These are phyloP conservation scores for Danionella cerebrum DNA, from an alignment of 2,113 vertebrate species.

Conservation along the genomic window DNA sequence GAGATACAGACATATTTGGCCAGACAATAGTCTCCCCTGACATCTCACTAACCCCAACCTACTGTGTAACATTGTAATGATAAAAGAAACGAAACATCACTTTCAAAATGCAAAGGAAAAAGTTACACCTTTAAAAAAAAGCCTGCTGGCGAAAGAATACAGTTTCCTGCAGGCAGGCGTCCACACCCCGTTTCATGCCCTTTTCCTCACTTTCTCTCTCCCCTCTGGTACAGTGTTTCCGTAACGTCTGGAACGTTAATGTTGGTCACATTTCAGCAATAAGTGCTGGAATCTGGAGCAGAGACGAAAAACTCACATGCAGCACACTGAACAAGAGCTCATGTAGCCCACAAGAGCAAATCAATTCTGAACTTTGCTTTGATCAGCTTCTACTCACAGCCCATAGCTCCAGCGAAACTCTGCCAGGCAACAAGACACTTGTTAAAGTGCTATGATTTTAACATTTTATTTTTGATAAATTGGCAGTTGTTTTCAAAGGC, in stretches of 20 bases:
- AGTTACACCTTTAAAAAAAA: neutral
- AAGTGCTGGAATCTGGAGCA: neutral
- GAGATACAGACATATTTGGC: too few species aligned
- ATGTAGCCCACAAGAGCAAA: neutral
- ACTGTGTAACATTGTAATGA: too few species aligned
- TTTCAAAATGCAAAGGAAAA: neutral
- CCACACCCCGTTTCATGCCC: neutral
- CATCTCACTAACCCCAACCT: too few species aligned
- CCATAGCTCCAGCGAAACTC: too few species aligned
- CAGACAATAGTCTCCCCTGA: too few species aligned
- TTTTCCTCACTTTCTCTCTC: neutral
- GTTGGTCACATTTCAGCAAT: slow-evolving; percentile 16
- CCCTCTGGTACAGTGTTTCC: neutral
- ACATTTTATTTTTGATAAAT: too few species aligned
- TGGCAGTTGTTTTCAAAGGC: too few species aligned
- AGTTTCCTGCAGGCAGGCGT: neutral
- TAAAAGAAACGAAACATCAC: too few species aligned
- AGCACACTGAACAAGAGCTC: neutral
- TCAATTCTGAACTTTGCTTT: slow-evolving; percentile 1
- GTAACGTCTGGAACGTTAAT: neutral
- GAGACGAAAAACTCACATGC: neutral
- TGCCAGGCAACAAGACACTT: too few species aligned
- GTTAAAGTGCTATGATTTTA: too few species aligned
- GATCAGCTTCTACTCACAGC: neutral
- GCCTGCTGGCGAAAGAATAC: neutral